Base-by-base conservation (phyloP, 2,888 invertebrate genomes). In the Icerya purchasi region DNA sequence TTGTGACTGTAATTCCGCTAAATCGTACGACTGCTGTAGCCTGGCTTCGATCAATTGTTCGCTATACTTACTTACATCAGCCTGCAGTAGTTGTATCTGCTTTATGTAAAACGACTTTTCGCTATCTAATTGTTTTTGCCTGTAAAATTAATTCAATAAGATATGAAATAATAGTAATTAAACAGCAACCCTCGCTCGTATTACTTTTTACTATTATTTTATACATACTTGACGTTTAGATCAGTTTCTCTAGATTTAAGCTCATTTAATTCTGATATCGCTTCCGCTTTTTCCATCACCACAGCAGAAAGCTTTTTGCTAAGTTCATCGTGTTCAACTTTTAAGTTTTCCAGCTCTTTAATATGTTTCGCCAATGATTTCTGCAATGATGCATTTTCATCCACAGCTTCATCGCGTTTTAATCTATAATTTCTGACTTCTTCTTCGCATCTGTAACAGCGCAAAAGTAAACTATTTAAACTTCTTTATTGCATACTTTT, bases 241-340 rank as follows among this genome's bases (percentile, higher is more conserved):
- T 82, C 78, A 60, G 86, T 75, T 72, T 89, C 86, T 70, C 83
- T 83, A 64, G 86, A 83, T 66, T 83, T 80, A 50, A 88, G 77
- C 72, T 90, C 90, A 71, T 89, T 86, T 61, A 82, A 76, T 64
- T 84, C 78, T 3, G 83, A 80, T 56, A 89, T 71, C 1, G 87
- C 86, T 72, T 89, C 86, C 73, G 86, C 88, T 74, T 90, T 91
- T 1, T 84, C 79, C 66, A 81, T 78, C 62, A 87, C 82, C 22
- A 89, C 84, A 56, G 77, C 71, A 79, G 74, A 52, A 22, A 55
- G 51, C 19, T 59, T 59, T 19, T 59, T 55, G 22, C n/a, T 23
- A 1, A 51, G 54, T 76, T 54, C 54, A 22, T 53, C 74, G 63
- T 86, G 72, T 70, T 84, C 88, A 2, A 78, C 75, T 66, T 80